These are phyloP conservation scores for Parascotia fuliginaria DNA, from an alignment of 2,888 invertebrate species.

Conservation along the genomic window DNA sequence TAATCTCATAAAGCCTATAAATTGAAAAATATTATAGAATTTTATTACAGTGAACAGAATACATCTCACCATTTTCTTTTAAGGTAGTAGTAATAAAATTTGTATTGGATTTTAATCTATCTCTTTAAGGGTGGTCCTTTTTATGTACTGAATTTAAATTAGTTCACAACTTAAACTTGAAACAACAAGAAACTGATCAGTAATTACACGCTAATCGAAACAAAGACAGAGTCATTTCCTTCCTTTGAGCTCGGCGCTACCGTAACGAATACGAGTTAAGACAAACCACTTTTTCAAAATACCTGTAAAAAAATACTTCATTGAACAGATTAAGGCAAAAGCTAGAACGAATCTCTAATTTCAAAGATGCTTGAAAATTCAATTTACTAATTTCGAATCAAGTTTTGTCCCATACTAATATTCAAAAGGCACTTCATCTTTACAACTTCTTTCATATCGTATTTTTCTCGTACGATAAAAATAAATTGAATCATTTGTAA, in stretches of 20 bases:
- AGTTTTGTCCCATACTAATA: conserved; percentile 25
- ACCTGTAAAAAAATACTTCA: conserved; percentile 19
- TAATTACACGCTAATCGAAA: conserved; percentile 68
- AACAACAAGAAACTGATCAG: conserved; percentile 65
- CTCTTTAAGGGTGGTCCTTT: conserved; percentile 51
- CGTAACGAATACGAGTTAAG: conserved; percentile 48
- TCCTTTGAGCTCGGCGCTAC: conserved; percentile 50
- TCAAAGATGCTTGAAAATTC: conserved; percentile 30
- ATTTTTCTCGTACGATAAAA: conserved; percentile 41
- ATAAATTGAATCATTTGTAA: conserved; percentile 46
- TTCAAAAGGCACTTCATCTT: conserved; percentile 25
- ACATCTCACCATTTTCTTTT: not conserved
- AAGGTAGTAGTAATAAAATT: not conserved
- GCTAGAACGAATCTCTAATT: conserved; percentile 25
- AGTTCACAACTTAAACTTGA: conserved; percentile 45
- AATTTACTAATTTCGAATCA: conserved; percentile 33
- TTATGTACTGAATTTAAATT: conserved; percentile 44
- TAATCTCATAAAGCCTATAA: not conserved
- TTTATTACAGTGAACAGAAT: not conserved
- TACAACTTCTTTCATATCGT: conserved; percentile 37
- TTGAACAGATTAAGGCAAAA: conserved; percentile 28
- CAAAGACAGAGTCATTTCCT: conserved; percentile 74
- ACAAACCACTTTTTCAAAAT: conserved; percentile 22
- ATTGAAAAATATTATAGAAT: not conserved
- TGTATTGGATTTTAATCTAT: conserved; percentile 1